Conservation (phyloP, 2,888 invertebrate genomes). For the Leistus spinibarbis region DNA sequence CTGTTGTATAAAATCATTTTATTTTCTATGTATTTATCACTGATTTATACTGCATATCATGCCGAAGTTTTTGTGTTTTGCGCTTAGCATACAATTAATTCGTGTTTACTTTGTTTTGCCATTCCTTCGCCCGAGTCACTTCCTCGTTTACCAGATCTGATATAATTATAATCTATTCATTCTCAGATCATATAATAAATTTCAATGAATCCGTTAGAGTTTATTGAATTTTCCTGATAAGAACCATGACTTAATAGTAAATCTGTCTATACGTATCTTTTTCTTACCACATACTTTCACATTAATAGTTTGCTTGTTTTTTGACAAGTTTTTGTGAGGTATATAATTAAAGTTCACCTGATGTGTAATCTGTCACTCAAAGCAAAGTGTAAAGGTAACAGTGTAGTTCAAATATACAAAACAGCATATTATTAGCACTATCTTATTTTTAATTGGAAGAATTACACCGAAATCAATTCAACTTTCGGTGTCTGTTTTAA, state of each 20-base stretch:
- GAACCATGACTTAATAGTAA: neutral
- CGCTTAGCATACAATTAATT: neutral
- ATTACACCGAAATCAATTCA: neutral
- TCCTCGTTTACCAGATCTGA: conserved; percentile 5
- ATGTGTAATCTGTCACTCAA: conserved; percentile 35
- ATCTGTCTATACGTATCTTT: neutral
- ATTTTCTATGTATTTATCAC: conserved; percentile 24
- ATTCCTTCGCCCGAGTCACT: neutral
- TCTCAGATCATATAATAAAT: neutral
- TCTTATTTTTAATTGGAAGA: neutral
- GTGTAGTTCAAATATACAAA: neutral
- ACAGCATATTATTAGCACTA: neutral
- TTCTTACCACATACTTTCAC: neutral
- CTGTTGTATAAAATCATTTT: conserved; percentile 7
- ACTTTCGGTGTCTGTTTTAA: neutral
- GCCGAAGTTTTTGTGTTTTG: neutral
- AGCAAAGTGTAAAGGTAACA: conserved; percentile 27
- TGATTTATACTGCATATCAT: conserved; percentile 16
- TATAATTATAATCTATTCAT: neutral
- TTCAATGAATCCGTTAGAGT: neutral
- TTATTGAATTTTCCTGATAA: neutral
- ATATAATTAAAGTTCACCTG: conserved; percentile 27
- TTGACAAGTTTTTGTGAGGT: neutral
- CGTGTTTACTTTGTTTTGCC: neutral
- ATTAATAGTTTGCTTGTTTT: neutral